These are phyloP conservation scores for Eolophus roseicapilla DNA, from an alignment of 2,113 vertebrate genomes.

Conservation along the genomic window DNA sequence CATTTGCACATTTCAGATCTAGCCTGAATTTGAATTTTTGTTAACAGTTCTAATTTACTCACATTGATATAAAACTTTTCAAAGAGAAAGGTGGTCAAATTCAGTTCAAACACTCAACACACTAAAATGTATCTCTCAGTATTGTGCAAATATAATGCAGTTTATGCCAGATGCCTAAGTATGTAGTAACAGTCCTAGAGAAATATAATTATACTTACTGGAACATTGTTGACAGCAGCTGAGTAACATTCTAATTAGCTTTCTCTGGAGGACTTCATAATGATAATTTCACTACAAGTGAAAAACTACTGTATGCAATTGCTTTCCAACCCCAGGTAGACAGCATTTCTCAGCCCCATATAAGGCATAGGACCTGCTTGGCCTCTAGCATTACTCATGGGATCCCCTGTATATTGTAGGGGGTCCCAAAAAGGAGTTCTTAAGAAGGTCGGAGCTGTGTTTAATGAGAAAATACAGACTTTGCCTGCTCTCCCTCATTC, in stretches of 20 bases:
- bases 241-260: not conserved
- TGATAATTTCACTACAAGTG: not conserved
- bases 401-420: not conserved
- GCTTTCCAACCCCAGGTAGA: not conserved
- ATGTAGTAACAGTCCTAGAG: not conserved
- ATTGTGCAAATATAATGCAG: not conserved
- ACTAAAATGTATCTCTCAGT: not conserved
- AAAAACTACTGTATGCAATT: not conserved
- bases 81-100: not conserved
- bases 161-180: not conserved
- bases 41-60: not conserved
- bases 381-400: not conserved
- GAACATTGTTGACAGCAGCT: not conserved
- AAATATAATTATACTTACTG: not conserved
- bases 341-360: not conserved
- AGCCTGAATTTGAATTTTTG: not conserved
- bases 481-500: not conserved
- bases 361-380: not conserved
- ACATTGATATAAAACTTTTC: not conserved
- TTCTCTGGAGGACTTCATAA: not conserved
- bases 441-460: not conserved
- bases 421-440: not conserved
- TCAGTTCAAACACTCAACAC: not conserved
- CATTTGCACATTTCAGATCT: not conserved
- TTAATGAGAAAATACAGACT: not conserved